These are phyloP conservation scores for Drosophila varians DNA, from an alignment of 1,140 invertebrate genomes.

Conservation along the genomic window DNA sequence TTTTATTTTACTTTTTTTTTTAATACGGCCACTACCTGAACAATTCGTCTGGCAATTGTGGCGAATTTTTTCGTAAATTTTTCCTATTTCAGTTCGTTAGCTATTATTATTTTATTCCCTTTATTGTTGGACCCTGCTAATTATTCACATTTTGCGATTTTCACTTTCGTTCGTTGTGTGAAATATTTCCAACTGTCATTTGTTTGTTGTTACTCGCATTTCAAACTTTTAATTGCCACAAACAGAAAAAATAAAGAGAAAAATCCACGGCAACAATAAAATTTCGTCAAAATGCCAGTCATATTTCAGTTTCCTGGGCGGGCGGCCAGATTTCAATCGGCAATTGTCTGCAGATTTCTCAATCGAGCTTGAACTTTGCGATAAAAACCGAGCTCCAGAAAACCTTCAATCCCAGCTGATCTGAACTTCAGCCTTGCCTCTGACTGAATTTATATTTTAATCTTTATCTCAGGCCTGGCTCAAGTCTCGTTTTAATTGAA, in stretches of 20 bases:
- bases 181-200: slow-evolving; percentile 73
- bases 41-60: slow-evolving; percentile 64
- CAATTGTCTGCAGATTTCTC: slow-evolving; percentile 60
- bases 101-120: slow-evolving; percentile 68
- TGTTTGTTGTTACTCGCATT: slow-evolving; percentile 76
- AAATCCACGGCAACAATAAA: slow-evolving; percentile 54
- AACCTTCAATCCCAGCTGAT: slow-evolving; percentile 31
- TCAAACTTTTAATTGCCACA: slow-evolving; percentile 73
- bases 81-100: slow-evolving; percentile 72
- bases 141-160: slow-evolving; percentile 80
- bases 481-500: slow-evolving; percentile 58
- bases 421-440: neutral
- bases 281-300: slow-evolving; percentile 75
- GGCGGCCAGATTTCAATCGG: slow-evolving; percentile 47
- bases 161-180: slow-evolving; percentile 79
- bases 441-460: slow-evolving; percentile 4
- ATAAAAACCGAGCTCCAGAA: slow-evolving; percentile 5
- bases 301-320: slow-evolving; percentile 73
- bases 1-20: no score
- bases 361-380: slow-evolving; percentile 60
- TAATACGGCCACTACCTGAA: slow-evolving; percentile 24
- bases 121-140: slow-evolving; percentile 68
- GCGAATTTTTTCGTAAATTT: slow-evolving; percentile 59
- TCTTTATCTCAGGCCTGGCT: slow-evolving; percentile 16
- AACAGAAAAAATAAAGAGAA: slow-evolving; percentile 30